Evolutionary conservation across 2,113 vertebrate genomes (phyloP), one percentile per base, ranked within the genome.

Genomic region (Oxyura jamaicensis): DNA sequence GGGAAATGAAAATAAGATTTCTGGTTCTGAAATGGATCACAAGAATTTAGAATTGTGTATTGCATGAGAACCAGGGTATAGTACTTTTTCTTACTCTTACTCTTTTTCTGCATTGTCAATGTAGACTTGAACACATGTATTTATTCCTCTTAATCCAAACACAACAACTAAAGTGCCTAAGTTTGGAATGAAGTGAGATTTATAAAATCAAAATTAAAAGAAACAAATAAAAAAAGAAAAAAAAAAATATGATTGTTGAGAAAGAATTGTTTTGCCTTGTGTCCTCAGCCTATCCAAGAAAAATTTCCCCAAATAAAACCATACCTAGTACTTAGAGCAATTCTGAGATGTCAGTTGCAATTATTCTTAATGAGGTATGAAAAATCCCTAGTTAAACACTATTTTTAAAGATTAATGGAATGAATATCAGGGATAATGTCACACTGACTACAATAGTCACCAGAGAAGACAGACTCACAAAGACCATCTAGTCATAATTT

Each of bases 1-100:
- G 14, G 53, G 62, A 92, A 89, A 82, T 80, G 58, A 96, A 97
- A 95, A 95, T 91, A 95, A 95, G 78, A 93, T 95, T 91, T 87
- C 81, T 92, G 4, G 3, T 94, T 87, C 75, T 93, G 86, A 95
- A 94, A 87, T 92, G 72, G 83, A 91, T 88, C 92, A 78, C 74
- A 82, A 90, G 60, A 74, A 42, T 60, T 46, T 76, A 95, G 80
- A 96, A 91, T 52, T 81, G 29, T 19, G 28, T 88, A 84, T 62
- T 93, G 19, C 21, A n/a, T 90, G 33, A 85, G 44, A 94, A 88
- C 13, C 76, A 28, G 16, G 20, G 29, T 84, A 26, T 63, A 52
- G 25, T 69, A 73, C 25, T n/a, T 82, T 26, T 41, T 89, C 41
- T 83, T 93, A 73, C 41, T 83, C 19, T 39, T 74, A 50, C 28